Percentiles rank a stretch among this genome's conserved stretches.
Conservation (phyloP, 2,797 vertebrate genomes). For the Intellagama lesueurii region DNA sequence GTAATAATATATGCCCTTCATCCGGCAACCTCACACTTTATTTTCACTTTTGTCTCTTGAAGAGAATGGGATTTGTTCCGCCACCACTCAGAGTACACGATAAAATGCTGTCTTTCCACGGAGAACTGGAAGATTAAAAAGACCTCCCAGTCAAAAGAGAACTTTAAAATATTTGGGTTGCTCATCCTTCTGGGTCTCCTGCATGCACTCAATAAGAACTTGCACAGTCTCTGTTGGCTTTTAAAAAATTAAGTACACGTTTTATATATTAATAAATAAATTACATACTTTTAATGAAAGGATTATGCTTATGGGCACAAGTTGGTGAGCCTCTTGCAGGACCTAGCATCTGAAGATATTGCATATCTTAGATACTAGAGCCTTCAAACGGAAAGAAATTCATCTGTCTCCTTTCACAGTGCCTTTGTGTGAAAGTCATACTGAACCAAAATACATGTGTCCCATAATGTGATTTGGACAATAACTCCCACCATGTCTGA, state of each 20-base stretch:
- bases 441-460: neutral
- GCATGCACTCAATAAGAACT: conserved; percentile 27
- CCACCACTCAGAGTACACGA: conserved; percentile 68
- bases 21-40: conserved; percentile 76
- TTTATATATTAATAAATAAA: conserved; percentile 5
- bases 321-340: too few relatives aligned
- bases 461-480: neutral
- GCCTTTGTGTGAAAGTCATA: neutral
- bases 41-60: conserved; percentile 77
- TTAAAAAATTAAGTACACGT: neutral
- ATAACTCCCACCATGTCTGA: neutral
- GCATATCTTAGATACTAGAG: conserved; percentile 47
- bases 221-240: neutral
- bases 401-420: conserved; percentile 20
- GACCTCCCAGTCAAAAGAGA: conserved; percentile 41
- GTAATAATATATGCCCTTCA: conserved; percentile 78
- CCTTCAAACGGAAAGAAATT: conserved; percentile 54
- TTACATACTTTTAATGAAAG: neutral
- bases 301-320: too few relatives aligned
- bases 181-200: conserved; percentile 41
- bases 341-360: too few relatives aligned
- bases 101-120: conserved; percentile 65
- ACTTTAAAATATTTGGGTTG: conserved; percentile 39
- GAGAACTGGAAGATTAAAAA: conserved; percentile 34
- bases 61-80: conserved; percentile 71